Evolutionary conservation across 2,113 vertebrate species (phyloP).

Genomic region (cattle (Bos taurus)): DNA sequence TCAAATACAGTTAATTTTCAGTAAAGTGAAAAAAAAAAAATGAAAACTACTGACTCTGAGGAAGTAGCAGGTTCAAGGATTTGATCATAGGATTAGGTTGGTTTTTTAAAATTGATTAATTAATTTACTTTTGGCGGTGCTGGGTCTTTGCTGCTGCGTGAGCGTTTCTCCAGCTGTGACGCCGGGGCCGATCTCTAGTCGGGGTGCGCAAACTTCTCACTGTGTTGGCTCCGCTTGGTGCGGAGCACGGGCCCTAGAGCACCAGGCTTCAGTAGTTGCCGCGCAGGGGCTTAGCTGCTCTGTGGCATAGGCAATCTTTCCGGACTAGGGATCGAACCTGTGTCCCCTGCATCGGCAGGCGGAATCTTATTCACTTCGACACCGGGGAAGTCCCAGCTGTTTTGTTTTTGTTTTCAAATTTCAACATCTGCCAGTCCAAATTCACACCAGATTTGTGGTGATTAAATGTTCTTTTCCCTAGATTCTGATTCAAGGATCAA

Average conservation of each 20-base stretch:
- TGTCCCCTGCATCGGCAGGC: fast-evolving
- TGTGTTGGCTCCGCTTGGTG: fast-evolving
- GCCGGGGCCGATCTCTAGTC: fast-evolving
- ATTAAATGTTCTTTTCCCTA: not conserved
- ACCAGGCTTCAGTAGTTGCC: not conserved
- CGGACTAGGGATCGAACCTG: not conserved
- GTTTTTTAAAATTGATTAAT: not conserved
- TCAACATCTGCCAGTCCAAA: not conserved
- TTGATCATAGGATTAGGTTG: not conserved
- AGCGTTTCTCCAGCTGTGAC: not conserved
- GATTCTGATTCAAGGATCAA: not conserved
- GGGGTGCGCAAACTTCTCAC: fast-evolving
- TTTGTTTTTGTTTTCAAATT: not conserved
- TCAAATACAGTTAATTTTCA: not conserved
- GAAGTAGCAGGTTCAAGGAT: not conserved
- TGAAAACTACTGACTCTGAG: not conserved
- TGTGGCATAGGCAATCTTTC: not conserved
- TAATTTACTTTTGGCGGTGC: not conserved
- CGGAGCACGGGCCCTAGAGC: fast-evolving
- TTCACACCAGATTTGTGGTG: not conserved
- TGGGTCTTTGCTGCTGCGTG: not conserved
- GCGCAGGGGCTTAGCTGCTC: not conserved
- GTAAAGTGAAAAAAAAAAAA: not conserved
- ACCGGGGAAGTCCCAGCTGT: not conserved
- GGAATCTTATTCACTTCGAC: not conserved